Base-by-base conservation (phyloP, 2,797 vertebrate species). In the Scarus forsteni region DNA sequence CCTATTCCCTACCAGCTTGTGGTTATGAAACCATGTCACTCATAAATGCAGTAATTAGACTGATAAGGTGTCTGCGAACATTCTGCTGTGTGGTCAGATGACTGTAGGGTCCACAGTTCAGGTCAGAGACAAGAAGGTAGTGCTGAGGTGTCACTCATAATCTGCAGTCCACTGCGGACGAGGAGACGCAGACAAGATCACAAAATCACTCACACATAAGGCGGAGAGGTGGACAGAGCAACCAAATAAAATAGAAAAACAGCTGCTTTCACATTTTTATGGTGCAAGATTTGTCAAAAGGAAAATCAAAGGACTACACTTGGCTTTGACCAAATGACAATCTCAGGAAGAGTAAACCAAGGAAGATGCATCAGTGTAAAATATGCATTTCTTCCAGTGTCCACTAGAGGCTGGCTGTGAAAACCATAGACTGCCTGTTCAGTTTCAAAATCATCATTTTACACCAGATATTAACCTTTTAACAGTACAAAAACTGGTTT, bases 71-170 rank as follows among this genome's bases (percentile, higher is more conserved):
- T 54, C 50, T 55, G 53, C 69, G 75, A 87, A 87, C 60, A 40
- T 19, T n/a, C 13, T 50, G 42, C 42, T 44, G 51, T 15, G 18
- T 3, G 5, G 15, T 67, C 0, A 12, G 42, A 56, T 55, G 16
- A 34, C 27, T 59, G 43, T 72, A 40, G 52, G 68, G 89, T 88
- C 79, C 86, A 90, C 79, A 90, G 90, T 86, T 61, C 87, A 80
- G 70, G 50, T 85, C 80, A 67, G 56, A 67, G 71, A 55, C 0
- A 0, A 59, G 8, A 19, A 15, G 48, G 44, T 15, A 73, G 48
- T 39, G 75, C 73, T 72, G 74, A 87, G 57, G 69, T 70, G 76
- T 73, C 60, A 34, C 38, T 14, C 39, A 10, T 65, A 70, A 81
- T 73, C 73, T 55, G 15, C 16, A 14, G 73, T 75, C 36, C 60